Evolutionary conservation across 2,113 vertebrate genomes (phyloP).

Genomic region (Nothocercus nigrocapillus): DNA sequence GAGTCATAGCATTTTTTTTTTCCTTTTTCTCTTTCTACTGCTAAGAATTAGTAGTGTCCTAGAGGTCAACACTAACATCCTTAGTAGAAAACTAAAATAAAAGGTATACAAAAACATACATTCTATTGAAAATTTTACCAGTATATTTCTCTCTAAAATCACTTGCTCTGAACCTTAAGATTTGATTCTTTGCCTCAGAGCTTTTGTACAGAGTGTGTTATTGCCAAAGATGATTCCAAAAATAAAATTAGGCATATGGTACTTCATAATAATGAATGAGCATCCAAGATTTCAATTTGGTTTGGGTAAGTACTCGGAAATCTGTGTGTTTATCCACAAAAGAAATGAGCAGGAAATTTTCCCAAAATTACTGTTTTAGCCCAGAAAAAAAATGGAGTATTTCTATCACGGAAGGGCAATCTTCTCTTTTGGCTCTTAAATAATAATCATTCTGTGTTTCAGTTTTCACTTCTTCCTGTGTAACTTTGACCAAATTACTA

Average conservation of each 20-base stretch:
- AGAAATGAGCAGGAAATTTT: not conserved
- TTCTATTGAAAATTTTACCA: not conserved
- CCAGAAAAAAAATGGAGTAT: no score
- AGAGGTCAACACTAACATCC: not conserved
- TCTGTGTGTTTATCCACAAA: constrained; percentile 17
- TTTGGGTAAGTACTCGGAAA: not conserved
- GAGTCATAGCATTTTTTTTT: not conserved
- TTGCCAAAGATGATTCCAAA: constrained; percentile 48
- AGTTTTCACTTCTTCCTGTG: not conserved
- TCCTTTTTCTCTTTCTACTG: not conserved
- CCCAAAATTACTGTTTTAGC: not conserved
- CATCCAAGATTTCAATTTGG: constrained; percentile 38
- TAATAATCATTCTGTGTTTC: not conserved
- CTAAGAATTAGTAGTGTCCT: not conserved
- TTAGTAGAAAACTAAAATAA: not conserved
- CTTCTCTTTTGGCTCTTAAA: not conserved
- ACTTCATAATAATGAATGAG: constrained; percentile 43
- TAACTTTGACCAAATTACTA: not conserved
- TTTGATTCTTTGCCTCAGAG: not conserved
- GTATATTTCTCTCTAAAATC: not conserved
- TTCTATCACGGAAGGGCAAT: not conserved
- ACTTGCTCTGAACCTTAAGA: not conserved
- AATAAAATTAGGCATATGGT: constrained; percentile 57
- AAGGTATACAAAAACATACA: not conserved
- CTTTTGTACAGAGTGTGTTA: not conserved